These are phyloP conservation scores for Aleiodes sp. DNA, from an alignment of 1,140 invertebrate genomes.

Conservation along the genomic window DNA sequence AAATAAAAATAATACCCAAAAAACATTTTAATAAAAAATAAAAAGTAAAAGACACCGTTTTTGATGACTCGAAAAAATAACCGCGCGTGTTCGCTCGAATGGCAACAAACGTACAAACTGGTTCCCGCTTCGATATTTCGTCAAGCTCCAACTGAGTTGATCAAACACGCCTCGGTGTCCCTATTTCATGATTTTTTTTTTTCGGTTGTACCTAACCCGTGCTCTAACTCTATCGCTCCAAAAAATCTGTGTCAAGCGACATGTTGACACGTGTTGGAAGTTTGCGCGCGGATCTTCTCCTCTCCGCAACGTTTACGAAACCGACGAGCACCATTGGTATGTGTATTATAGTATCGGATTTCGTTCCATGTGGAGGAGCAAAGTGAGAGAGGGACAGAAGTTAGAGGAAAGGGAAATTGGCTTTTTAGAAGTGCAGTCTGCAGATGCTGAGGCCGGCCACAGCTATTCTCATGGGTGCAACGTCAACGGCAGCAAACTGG, in stretches of 20 bases:
- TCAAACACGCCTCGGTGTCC: slow-evolving; percentile 28
- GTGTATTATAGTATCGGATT: slow-evolving; percentile 35
- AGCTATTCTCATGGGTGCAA: slow-evolving; percentile 18
- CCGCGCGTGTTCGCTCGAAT: slow-evolving; percentile 26
- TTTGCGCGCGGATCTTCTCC: slow-evolving; percentile 27
- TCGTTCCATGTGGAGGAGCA: slow-evolving; percentile 13
- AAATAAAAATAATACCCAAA: not conserved
- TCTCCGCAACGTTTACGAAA: slow-evolving; percentile 10
- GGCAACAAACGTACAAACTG: slow-evolving; percentile 36
- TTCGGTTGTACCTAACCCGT: slow-evolving; percentile 18
- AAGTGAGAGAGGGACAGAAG: not conserved
- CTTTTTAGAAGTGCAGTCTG: slow-evolving; percentile 12
- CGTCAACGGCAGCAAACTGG: slow-evolving; percentile 22
- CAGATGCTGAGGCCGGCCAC: slow-evolving; percentile 13
- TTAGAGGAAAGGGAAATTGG: not conserved
- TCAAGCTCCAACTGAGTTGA: slow-evolving; percentile 23
- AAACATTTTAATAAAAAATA: slow-evolving; percentile 5
- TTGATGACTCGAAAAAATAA: slow-evolving; percentile 29
- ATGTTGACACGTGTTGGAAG: slow-evolving; percentile 37
- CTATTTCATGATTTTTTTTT: slow-evolving; percentile 8
- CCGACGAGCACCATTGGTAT: slow-evolving; percentile 22
- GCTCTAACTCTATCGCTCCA: slow-evolving; percentile 27
- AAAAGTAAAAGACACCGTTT: not conserved
- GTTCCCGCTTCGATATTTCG: slow-evolving; percentile 26
- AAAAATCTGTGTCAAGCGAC: slow-evolving; percentile 38